These are phyloP conservation scores for Amphiprion clarkii DNA, from an alignment of 2,797 vertebrate genomes.

Conservation along the genomic window DNA sequence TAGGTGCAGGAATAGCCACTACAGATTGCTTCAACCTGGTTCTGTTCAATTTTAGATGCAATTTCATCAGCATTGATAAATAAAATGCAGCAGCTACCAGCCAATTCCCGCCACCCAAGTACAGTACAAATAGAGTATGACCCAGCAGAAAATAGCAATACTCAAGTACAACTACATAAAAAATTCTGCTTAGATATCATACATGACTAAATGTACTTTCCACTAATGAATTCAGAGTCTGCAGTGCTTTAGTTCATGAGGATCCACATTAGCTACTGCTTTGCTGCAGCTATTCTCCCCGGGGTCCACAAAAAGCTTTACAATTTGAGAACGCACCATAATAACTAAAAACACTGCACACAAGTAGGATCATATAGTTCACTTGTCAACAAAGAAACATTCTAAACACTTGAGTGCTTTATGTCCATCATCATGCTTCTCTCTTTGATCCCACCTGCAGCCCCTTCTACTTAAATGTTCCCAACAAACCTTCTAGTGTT, in stretches of 20 bases:
- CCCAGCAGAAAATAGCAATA: too few relatives aligned
- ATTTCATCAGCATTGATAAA: neutral
- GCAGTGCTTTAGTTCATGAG: too few relatives aligned
- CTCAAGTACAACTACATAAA: neutral
- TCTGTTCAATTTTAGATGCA: neutral
- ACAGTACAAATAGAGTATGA: too few relatives aligned
- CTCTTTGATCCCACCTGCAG: neutral
- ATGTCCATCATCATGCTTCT: constrained; percentile 1
- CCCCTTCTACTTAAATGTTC: constrained; percentile 1
- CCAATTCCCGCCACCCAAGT: neutral
- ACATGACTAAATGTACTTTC: neutral
- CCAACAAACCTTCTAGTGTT: constrained; percentile 24
- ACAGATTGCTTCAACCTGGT: neutral
- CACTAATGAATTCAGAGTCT: neutral
- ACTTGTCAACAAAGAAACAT: neutral
- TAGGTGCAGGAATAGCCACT: too few relatives aligned
- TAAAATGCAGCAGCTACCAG: neutral
- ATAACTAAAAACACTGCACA: neutral
- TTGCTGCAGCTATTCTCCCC: too few relatives aligned
- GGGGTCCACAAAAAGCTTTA: too few relatives aligned
- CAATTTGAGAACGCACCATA: too few relatives aligned
- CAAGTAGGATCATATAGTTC: neutral
- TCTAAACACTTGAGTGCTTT: neutral
- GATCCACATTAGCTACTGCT: too few relatives aligned
- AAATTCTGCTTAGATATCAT: neutral